These are phyloP conservation scores for Trichonephila clavipes DNA, from an alignment of 1,140 invertebrate species.

Conservation along the genomic window DNA sequence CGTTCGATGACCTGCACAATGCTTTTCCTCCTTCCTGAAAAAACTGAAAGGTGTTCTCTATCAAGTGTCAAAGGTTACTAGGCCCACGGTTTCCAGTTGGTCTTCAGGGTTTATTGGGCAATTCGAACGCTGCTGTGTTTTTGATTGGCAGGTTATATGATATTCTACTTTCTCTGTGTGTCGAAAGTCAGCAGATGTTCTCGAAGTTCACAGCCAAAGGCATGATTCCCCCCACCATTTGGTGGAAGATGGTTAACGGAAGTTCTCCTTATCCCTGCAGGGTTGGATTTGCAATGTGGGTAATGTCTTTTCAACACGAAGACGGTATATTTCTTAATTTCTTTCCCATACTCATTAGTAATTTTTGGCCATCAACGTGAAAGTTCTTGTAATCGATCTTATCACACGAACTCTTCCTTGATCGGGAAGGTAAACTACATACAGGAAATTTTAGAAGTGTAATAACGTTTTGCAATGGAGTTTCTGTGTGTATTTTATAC, in stretches of 20 bases:
- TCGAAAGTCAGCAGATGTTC: constrained; percentile 53
- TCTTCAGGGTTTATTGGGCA: constrained; percentile 50
- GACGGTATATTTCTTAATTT: background rate
- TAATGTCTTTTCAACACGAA: constrained; percentile 10
- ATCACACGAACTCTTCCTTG: background rate
- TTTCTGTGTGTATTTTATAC: no score
- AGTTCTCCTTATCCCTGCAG: background rate
- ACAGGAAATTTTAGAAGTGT: background rate
- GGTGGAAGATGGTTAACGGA: background rate
- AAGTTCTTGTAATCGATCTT: background rate
- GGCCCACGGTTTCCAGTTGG: constrained; percentile 34
- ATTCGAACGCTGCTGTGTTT: background rate
- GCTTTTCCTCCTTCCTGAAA: constrained; percentile 61
- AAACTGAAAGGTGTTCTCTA: constrained; percentile 16
- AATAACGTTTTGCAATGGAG: background rate
- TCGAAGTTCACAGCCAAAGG: background rate
- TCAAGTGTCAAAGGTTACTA: constrained; percentile 53
- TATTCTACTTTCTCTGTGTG: constrained; percentile 45
- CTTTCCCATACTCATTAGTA: background rate
- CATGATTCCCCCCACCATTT: background rate
- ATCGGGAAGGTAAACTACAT: background rate
- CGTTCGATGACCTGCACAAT: constrained; percentile 52
- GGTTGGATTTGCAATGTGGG: background rate
- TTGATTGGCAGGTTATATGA: constrained; percentile 10
- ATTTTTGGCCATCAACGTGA: background rate